Conservation (phyloP, 2,888 invertebrate species). For the Antheraea assamensis region DNA sequence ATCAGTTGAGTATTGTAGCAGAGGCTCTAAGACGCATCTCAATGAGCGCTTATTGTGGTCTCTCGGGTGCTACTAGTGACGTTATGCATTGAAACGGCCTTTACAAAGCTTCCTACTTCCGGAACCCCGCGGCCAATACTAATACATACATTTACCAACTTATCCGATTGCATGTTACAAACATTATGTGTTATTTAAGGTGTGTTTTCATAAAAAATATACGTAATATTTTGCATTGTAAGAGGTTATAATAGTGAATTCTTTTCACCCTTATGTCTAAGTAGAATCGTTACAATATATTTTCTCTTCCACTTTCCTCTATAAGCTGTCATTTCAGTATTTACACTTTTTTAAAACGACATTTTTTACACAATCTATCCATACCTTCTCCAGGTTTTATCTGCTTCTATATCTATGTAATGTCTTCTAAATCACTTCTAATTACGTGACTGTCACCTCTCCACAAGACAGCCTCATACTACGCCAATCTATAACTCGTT, state of each 20-base stretch:
- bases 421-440: too few relatives aligned
- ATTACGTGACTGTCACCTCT: too few relatives aligned
- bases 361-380: too few relatives aligned
- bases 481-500: too few relatives aligned
- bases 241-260: neutral
- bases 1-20: constrained; percentile 33
- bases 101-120: constrained; percentile 72
- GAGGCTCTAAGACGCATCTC: constrained; percentile 49
- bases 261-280: too few relatives aligned
- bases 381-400: too few relatives aligned
- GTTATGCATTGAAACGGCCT: constrained; percentile 54
- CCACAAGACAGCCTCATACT: too few relatives aligned
- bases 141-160: constrained; percentile 51
- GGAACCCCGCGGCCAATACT: constrained; percentile 64
- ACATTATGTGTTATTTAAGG: constrained; percentile 2
- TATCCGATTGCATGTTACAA: constrained; percentile 22
- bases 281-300: too few relatives aligned
- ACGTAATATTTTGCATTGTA: neutral
- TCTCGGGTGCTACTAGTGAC: constrained; percentile 44
- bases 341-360: too few relatives aligned
- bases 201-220: neutral
- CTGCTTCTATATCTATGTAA: too few relatives aligned
- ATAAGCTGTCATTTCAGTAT: too few relatives aligned
- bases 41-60: constrained; percentile 47
- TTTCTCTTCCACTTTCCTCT: too few relatives aligned